Conservation (phyloP, 2,888 invertebrate species). For the Mythimna ferrago region DNA sequence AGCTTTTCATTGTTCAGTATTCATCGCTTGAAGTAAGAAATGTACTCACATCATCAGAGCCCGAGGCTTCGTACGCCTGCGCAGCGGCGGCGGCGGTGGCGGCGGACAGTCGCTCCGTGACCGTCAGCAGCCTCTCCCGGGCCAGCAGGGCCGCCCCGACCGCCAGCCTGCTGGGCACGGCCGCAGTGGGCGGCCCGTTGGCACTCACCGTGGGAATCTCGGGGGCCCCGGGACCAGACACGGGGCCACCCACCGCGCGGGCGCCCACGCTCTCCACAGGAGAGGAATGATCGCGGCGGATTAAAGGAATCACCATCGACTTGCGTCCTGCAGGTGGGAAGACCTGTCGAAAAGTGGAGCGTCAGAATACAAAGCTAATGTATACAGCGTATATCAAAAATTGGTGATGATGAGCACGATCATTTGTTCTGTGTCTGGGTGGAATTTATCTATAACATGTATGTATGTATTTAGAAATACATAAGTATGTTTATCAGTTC, state of each 20-base stretch:
- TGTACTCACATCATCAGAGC: slow-evolving; percentile 78
- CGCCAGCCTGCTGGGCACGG: slow-evolving; percentile 68
- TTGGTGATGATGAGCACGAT: too few species aligned
- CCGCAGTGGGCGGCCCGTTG: slow-evolving; percentile 35
- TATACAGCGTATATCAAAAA: too few species aligned
- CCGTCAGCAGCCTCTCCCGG: slow-evolving; percentile 65
- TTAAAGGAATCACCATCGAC: slow-evolving; percentile 21
- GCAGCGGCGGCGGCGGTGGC: slow-evolving; percentile 48
- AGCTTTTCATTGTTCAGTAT: background rate
- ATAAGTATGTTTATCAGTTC: too few species aligned
- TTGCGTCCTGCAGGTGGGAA: slow-evolving; percentile 23
- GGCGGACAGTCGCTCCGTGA: slow-evolving; percentile 60
- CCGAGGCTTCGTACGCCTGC: slow-evolving; percentile 60
- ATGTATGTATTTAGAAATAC: too few species aligned
- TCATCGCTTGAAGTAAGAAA: slow-evolving; percentile 10
- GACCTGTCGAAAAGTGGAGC: slow-evolving; percentile 41
- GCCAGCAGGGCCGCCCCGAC: slow-evolving; percentile 60
- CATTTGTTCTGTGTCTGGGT: too few species aligned
- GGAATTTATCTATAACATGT: too few species aligned
- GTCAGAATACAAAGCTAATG: slow-evolving; percentile 17
- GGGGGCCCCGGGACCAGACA: slow-evolving; percentile 28
- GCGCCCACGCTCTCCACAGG: slow-evolving; percentile 52
- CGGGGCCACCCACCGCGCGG: slow-evolving; percentile 57
- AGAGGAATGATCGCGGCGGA: slow-evolving; percentile 44
- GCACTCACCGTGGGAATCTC: slow-evolving; percentile 21